Evolutionary conservation across 2,113 vertebrate genomes (phyloP).

Genomic region (Bufo gargarizans): DNA sequence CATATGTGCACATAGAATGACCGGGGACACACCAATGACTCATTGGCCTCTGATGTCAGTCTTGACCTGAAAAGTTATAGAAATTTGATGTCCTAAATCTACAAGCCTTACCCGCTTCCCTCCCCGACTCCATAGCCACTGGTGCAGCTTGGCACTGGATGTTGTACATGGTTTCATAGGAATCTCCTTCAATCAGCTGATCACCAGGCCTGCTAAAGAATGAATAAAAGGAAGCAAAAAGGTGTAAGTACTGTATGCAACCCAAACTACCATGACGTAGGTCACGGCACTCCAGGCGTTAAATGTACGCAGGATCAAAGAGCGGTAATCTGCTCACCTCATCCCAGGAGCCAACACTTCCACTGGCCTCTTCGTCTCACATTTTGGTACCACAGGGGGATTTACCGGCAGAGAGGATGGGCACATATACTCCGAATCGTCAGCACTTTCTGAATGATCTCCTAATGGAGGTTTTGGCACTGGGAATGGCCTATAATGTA

Average conservation of each 20-base stretch:
- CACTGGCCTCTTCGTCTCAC: conserved; percentile 71
- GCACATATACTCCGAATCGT: conserved; percentile 95
- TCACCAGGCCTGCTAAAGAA: conserved; percentile 67
- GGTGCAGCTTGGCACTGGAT: conserved; percentile 80
- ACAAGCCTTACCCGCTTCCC: conserved; percentile 78
- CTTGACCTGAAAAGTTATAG: no score
- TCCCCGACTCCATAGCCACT: conserved; percentile 63
- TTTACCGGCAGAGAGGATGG: conserved; percentile 87
- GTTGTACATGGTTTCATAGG: conserved; percentile 93
- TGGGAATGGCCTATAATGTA: conserved; percentile 75
- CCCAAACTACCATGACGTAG: not conserved
- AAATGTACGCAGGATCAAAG: conserved; percentile 46
- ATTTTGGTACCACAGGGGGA: conserved; percentile 71
- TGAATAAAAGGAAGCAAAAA: not conserved
- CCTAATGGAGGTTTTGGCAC: conserved; percentile 75
- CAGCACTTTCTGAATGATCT: conserved; percentile 82
- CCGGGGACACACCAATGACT: no score
- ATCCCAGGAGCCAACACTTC: conserved; percentile 69
- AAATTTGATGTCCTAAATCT: not conserved
- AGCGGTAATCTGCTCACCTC: no score
- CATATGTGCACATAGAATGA: no score
- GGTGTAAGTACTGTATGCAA: not conserved
- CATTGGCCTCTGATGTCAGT: no score
- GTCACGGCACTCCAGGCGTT: not conserved
- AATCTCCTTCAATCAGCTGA: conserved; percentile 77